These are phyloP conservation scores for Apotomis betuletana DNA, from an alignment of 2,888 invertebrate species.

Conservation along the genomic window DNA sequence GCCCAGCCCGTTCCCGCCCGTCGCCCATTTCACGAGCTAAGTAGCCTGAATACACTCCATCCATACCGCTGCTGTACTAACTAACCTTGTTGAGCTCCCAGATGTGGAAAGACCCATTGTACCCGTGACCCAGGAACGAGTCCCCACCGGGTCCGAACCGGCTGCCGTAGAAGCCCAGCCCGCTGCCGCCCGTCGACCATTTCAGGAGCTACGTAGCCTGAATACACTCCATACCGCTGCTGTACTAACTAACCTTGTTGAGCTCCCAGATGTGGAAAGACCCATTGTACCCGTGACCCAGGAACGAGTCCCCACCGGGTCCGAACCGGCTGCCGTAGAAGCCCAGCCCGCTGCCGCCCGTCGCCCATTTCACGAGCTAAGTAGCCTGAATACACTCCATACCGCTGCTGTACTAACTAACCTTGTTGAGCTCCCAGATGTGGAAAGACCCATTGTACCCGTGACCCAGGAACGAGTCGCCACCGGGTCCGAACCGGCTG, in stretches of 20 bases:
- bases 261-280: conserved; percentile 94
- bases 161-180: conserved; percentile 96
- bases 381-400: no score
- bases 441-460: conserved; percentile 97
- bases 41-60: no score
- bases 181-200: conserved; percentile 93
- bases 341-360: conserved; percentile 95
- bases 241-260: conserved; percentile 62
- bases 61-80: neutral
- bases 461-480: conserved; percentile 89
- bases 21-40: no score
- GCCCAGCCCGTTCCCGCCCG: conserved; percentile 95
- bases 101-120: conserved; percentile 95
- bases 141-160: conserved; percentile 88
- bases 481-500: conserved; percentile 89
- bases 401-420: conserved; percentile 45
- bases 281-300: conserved; percentile 96
- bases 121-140: conserved; percentile 93
- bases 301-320: conserved; percentile 86
- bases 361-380: no score
- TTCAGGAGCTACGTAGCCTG: no score
- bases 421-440: conserved; percentile 87
- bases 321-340: conserved; percentile 95
- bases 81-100: conserved; percentile 86
- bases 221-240: no score